These are phyloP conservation scores for Numenius phaeopus DNA, from an alignment of 2,797 vertebrate genomes.

Conservation along the genomic window DNA sequence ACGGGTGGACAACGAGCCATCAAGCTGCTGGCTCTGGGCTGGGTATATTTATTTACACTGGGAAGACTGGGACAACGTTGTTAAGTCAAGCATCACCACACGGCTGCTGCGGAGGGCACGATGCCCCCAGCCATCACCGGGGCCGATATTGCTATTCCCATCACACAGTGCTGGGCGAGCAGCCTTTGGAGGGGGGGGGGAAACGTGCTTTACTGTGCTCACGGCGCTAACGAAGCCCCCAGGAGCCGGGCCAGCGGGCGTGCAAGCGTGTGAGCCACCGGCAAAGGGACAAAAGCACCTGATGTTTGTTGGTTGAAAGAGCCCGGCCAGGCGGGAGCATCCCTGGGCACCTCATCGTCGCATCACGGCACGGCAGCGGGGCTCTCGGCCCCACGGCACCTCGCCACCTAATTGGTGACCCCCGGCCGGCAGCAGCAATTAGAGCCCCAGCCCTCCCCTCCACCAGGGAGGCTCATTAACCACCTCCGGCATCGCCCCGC, in stretches of 20 bases:
- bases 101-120: fast-evolving
- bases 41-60: background rate
- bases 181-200: background rate
- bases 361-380: background rate
- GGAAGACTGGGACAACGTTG: background rate
- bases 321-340: background rate
- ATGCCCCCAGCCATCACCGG: fast-evolving
- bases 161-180: fast-evolving
- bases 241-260: background rate
- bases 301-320: slow-evolving; percentile 14
- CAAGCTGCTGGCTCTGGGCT: background rate
- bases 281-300: background rate
- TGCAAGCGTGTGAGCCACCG: background rate
- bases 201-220: fast-evolving
- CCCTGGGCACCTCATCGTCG: background rate
- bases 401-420: background rate
- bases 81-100: fast-evolving
- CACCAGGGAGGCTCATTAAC: background rate
- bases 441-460: background rate
- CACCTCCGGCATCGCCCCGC: background rate
- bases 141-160: background rate
- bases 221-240: background rate
- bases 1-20: fast-evolving
- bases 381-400: fast-evolving
- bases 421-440: background rate